These are phyloP conservation scores for Galeruca laticollis DNA, from an alignment of 2,888 invertebrate genomes.

Conservation along the genomic window DNA sequence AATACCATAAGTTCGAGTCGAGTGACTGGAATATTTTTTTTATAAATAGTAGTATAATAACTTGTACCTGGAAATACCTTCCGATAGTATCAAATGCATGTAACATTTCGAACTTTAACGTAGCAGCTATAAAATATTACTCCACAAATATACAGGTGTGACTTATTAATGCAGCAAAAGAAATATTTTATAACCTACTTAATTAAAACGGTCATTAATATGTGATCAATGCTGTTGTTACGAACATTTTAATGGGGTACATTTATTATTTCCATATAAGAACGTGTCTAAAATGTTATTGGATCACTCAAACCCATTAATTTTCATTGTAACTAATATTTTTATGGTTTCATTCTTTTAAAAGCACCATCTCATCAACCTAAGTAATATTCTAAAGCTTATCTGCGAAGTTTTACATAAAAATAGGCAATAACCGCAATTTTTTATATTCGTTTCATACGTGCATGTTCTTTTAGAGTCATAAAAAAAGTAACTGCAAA, in stretches of 20 bases:
- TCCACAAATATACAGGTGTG: conserved; percentile 14
- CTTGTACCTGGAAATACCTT: not conserved
- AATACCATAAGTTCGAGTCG: not conserved
- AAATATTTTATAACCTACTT: conserved; percentile 22
- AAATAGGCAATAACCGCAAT: too few species aligned
- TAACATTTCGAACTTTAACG: not conserved
- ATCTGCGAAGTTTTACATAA: too few species aligned
- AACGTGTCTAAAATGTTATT: too few species aligned
- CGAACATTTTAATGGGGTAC: not conserved
- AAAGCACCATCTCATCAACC: too few species aligned
- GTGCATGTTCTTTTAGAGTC: too few species aligned
- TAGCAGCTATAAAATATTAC: conserved; percentile 14
- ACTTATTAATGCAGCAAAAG: conserved; percentile 20
- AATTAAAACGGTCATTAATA: not conserved
- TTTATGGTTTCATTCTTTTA: too few species aligned
- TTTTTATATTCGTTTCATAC: too few species aligned
- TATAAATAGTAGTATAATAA: not conserved
- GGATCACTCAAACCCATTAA: too few species aligned
- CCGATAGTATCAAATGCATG: not conserved
- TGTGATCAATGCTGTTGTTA: conserved; percentile 1
- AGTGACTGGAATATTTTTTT: not conserved
- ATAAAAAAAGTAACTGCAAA: too few species aligned
- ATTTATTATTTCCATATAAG: not conserved
- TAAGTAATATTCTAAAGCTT: too few species aligned
- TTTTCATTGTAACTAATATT: too few species aligned